Conservation (phyloP, 2,888 invertebrate genomes). For the Xanthorhoe spadicearia region DNA sequence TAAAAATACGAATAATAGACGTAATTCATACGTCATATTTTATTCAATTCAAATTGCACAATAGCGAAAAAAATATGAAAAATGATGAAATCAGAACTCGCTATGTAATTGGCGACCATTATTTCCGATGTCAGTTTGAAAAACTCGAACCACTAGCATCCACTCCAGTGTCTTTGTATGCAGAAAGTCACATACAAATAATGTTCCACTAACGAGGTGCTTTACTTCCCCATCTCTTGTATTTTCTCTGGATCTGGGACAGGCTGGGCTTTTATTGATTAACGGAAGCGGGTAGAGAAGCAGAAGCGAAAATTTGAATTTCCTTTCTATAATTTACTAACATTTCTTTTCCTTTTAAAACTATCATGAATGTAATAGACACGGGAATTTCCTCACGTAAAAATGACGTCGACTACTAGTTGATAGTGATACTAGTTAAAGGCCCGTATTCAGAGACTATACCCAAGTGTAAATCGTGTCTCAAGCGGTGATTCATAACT, state of each 20-base stretch:
- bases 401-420: too few relatives aligned
- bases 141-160: conserved; percentile 17
- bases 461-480: too few relatives aligned
- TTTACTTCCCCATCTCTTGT: conserved; percentile 37
- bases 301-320: neutral
- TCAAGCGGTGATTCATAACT: too few relatives aligned
- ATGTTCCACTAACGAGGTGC: conserved; percentile 46
- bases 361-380: too few relatives aligned
- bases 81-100: neutral
- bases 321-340: neutral
- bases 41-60: neutral
- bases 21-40: neutral
- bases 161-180: conserved; percentile 30
- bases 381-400: too few relatives aligned
- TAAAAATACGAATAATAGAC: neutral
- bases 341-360: too few relatives aligned
- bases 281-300: conserved; percentile 8
- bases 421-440: too few relatives aligned
- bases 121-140: conserved; percentile 22
- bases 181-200: conserved; percentile 40
- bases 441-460: too few relatives aligned
- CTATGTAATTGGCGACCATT: conserved; percentile 12
- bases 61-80: neutral
- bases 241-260: conserved; percentile 33
- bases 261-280: conserved; percentile 23